Conservation (phyloP, 2,888 invertebrate genomes). For the Smittia sp. region DNA sequence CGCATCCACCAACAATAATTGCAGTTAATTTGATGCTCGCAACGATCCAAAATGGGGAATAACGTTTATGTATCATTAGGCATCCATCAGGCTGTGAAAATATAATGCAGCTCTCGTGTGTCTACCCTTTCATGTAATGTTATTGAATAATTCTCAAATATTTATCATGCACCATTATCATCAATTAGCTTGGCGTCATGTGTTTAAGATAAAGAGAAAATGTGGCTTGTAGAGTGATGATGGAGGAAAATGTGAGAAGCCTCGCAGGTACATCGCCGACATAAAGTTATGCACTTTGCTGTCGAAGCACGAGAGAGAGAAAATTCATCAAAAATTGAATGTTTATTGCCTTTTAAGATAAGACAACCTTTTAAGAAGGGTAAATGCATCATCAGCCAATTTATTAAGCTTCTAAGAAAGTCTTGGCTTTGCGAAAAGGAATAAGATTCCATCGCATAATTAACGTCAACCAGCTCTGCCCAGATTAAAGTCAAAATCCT, state of each 20-base stretch:
- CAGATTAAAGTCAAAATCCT: constrained; percentile 5
- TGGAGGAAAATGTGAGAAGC: not conserved
- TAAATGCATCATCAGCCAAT: constrained; percentile 29
- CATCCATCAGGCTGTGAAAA: constrained; percentile 29
- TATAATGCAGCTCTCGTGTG: not conserved
- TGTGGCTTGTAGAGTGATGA: not conserved
- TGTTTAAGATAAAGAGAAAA: constrained; percentile 12
- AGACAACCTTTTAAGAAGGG: constrained; percentile 9
- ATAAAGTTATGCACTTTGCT: not conserved
- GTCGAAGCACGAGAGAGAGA: not conserved
- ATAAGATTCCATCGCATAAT: not conserved
- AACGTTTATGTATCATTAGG: constrained; percentile 35
- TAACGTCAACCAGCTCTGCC: constrained; percentile 6
- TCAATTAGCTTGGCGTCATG: constrained; percentile 37
- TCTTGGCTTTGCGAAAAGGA: not conserved
- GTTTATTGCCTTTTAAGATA: constrained; percentile 26
- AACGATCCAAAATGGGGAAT: not conserved
- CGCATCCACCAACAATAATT: not conserved
- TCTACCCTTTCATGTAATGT: constrained; percentile 20
- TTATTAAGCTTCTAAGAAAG: not conserved
- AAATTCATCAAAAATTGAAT: constrained; percentile 21
- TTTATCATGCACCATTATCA: constrained; percentile 39
- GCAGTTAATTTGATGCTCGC: not conserved
- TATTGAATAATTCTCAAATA: constrained; percentile 33
- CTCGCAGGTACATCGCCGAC: constrained; percentile 10